phyloP scores from a whole-genome alignment of 2,888 invertebrate species.

The Orgyia antiqua region DNA sequence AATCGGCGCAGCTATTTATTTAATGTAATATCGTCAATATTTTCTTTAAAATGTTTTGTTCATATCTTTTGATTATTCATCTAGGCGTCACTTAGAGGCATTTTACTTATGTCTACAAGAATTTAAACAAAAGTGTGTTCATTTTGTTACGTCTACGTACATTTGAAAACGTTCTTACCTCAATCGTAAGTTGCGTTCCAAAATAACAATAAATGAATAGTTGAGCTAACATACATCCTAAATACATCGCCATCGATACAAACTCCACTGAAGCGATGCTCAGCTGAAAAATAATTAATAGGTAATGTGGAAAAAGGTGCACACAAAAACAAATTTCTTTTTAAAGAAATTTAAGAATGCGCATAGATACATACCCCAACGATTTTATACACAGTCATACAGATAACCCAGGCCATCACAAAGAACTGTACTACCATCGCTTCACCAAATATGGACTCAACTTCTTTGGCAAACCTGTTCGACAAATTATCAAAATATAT shows the following conservation, averaged over 20 bases:
- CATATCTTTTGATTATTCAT: too few relatives aligned
- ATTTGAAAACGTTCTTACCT: too few relatives aligned
- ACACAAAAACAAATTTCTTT: too few relatives aligned
- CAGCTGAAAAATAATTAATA: slow-evolving; percentile 41
- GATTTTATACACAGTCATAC: slow-evolving; percentile 65
- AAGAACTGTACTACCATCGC: slow-evolving; percentile 53
- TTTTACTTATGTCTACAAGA: too few relatives aligned
- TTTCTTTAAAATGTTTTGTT: too few relatives aligned
- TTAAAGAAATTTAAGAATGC: neutral
- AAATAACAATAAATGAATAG: slow-evolving; percentile 62
- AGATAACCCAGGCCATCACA: slow-evolving; percentile 58
- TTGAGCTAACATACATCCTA: slow-evolving; percentile 55
- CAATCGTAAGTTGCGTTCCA: slow-evolving; percentile 52
- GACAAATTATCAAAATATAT: too few relatives aligned
- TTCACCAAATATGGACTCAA: slow-evolving; percentile 54
- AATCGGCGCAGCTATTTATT: too few relatives aligned
- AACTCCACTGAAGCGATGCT: slow-evolving; percentile 50
- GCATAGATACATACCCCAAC: slow-evolving; percentile 41
- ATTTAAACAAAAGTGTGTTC: too few relatives aligned
- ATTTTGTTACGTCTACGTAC: too few relatives aligned
- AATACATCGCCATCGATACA: slow-evolving; percentile 47
- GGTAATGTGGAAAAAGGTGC: too few relatives aligned
- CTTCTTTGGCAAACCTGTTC: slow-evolving; percentile 52
- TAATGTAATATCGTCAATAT: too few relatives aligned
- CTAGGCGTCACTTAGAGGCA: too few relatives aligned